These are phyloP conservation scores for Sparus aurata DNA, from an alignment of 2,797 vertebrate genomes.

Conservation along the genomic window DNA sequence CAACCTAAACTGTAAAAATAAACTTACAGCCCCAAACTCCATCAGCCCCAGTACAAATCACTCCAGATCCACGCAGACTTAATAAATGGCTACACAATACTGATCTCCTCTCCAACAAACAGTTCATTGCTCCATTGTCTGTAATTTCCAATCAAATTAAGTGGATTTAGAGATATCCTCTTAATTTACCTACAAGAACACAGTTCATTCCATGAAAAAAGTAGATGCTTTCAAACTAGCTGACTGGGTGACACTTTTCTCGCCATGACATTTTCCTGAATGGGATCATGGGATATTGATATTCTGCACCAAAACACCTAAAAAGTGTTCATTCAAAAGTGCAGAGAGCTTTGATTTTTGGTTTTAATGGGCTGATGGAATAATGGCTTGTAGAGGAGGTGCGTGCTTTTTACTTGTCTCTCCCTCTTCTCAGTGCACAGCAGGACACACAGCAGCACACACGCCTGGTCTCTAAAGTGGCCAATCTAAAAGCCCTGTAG, in stretches of 20 bases:
- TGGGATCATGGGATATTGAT: slow-evolving; percentile 15
- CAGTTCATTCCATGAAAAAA: not conserved
- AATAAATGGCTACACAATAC: not conserved
- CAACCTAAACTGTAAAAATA: not conserved
- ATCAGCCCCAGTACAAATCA: not conserved
- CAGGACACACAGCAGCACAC: slow-evolving; percentile 29
- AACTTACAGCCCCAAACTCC: not conserved
- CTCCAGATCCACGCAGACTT: not conserved
- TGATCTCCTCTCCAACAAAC: not conserved
- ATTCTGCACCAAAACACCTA: slow-evolving; percentile 24
- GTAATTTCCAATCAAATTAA: not conserved
- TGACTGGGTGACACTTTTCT: slow-evolving; percentile 26
- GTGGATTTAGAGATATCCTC: not conserved
- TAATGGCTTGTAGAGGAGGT: slow-evolving; percentile 34
- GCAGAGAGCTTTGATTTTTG: slow-evolving; percentile 42
- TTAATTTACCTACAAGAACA: not conserved
- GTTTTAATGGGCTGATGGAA: slow-evolving; percentile 37
- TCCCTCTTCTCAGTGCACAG: slow-evolving; percentile 39
- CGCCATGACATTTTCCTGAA: slow-evolving; percentile 3
- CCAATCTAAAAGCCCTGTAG: slow-evolving; percentile 41
- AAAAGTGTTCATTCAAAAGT: slow-evolving; percentile 24
- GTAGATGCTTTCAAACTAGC: slow-evolving; percentile 17
- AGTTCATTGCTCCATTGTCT: not conserved
- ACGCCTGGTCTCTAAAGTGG: slow-evolving; percentile 20
- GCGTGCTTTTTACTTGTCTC: slow-evolving; percentile 11